Percentiles rank a stretch among this genome's conserved stretches.
These are phyloP conservation scores for Lucilia cuprina DNA, from an alignment of 1,140 invertebrate species.

Conservation along the genomic window DNA sequence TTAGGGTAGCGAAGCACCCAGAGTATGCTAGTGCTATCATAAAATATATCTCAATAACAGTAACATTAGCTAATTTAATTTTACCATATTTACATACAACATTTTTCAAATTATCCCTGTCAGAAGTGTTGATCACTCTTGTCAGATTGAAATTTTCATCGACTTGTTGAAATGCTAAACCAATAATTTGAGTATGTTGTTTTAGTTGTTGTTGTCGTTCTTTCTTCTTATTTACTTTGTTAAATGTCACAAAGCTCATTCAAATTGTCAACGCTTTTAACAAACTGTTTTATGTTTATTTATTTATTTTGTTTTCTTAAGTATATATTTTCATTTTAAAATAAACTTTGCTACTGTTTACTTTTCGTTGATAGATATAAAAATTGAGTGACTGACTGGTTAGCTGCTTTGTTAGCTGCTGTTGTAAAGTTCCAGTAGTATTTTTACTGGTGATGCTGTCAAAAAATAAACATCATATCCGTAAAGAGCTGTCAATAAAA, in stretches of 20 bases:
- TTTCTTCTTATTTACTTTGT: neutral
- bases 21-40: too few relatives aligned
- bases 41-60: too few relatives aligned
- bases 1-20: too few relatives aligned
- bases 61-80: too few relatives aligned
- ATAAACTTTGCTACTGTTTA: neutral
- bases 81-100: too few relatives aligned
- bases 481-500: slow-evolving; percentile 29
- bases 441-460: neutral
- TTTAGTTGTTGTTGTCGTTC: too few relatives aligned
- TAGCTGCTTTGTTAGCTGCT: neutral
- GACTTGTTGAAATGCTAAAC: neutral
- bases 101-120: neutral
- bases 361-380: neutral
- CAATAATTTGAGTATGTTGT: neutral
- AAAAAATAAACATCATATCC: slow-evolving; percentile 28
- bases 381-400: neutral
- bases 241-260: neutral
- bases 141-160: neutral
- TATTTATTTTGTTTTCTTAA: neutral
- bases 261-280: slow-evolving; percentile 9
- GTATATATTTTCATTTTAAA: neutral
- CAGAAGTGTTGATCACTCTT: neutral
- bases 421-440: neutral
- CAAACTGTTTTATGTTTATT: neutral